These are phyloP conservation scores for Dipodomys spectabilis DNA, from an alignment of 2,113 vertebrate species.

Conservation along the genomic window DNA sequence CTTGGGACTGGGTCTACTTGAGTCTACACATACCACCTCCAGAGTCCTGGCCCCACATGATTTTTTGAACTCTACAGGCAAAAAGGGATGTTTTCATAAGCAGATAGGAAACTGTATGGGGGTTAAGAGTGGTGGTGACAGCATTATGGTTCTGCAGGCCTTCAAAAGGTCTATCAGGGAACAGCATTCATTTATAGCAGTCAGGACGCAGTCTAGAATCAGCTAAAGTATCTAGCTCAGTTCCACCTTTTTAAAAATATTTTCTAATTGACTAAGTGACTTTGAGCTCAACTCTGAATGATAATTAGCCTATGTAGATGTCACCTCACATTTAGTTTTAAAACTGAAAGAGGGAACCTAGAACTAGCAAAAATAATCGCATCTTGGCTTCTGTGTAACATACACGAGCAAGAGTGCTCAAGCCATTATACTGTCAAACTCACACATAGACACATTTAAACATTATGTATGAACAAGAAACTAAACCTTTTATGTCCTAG, in stretches of 20 bases:
- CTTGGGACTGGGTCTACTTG: not conserved
- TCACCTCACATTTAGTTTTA: not conserved
- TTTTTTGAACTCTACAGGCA: not conserved
- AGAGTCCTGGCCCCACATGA: not conserved
- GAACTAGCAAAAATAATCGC: not conserved
- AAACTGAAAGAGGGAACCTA: not conserved
- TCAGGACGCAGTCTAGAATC: too few relatives aligned
- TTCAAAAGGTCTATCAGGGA: too few relatives aligned
- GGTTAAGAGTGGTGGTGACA: not conserved
- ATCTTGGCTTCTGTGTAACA: too few relatives aligned
- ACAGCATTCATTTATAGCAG: too few relatives aligned
- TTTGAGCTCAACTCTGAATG: conserved; percentile 6
- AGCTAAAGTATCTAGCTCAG: too few relatives aligned
- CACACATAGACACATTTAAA: not conserved
- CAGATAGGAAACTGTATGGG: not conserved
- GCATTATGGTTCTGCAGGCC: too few relatives aligned
- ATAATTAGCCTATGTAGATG: conserved; percentile 6
- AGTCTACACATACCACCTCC: not conserved
- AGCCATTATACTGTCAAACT: too few relatives aligned
- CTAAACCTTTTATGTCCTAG: not conserved
- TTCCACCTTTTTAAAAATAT: not conserved
- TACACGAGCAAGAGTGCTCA: too few relatives aligned
- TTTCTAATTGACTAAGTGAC: conserved; percentile 1
- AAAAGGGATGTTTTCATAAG: not conserved
- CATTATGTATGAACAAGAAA: not conserved